phyloP scores from a whole-genome alignment of 1,140 invertebrate genomes.

The Pollicipes pollicipes region DNA sequence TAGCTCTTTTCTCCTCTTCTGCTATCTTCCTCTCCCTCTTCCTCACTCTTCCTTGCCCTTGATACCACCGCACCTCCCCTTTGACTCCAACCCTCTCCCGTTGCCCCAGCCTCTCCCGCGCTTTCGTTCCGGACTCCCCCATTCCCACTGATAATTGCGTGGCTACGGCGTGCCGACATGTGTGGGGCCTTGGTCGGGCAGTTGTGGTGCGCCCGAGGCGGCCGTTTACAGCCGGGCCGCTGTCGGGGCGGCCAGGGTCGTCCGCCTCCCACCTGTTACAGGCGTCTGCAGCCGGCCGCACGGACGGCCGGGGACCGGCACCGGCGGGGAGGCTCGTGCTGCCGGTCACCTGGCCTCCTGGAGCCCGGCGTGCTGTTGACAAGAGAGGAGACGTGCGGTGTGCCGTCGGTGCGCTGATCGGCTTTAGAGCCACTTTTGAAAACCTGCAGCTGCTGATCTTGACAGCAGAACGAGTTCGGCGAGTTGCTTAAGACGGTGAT shows the following conservation, averaged over 20 bases:
- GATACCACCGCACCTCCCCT: background rate
- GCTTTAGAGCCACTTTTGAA: too few species aligned
- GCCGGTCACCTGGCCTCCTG: background rate
- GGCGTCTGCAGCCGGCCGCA: too few species aligned
- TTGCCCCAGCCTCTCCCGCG: background rate
- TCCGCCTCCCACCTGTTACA: background rate
- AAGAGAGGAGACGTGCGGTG: background rate
- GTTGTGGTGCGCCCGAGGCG: background rate
- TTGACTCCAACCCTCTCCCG: background rate
- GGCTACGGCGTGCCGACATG: background rate
- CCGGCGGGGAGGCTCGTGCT: background rate
- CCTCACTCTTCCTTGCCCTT: background rate
- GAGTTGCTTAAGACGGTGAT: too few species aligned
- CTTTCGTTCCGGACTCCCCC: slow-evolving; percentile 22
- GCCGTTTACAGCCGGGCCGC: background rate
- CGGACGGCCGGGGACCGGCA: too few species aligned
- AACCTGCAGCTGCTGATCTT: too few species aligned
- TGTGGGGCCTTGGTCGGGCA: background rate
- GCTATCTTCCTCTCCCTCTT: background rate
- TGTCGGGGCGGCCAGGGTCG: background rate
- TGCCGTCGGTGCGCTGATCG: background rate
- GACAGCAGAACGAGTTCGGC: too few species aligned
- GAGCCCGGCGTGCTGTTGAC: too few species aligned
- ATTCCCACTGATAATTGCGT: background rate
- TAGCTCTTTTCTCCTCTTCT: too few species aligned